Evolutionary conservation across 2,888 invertebrate species (phyloP).

Genomic region (Invenusta paracnida): DNA sequence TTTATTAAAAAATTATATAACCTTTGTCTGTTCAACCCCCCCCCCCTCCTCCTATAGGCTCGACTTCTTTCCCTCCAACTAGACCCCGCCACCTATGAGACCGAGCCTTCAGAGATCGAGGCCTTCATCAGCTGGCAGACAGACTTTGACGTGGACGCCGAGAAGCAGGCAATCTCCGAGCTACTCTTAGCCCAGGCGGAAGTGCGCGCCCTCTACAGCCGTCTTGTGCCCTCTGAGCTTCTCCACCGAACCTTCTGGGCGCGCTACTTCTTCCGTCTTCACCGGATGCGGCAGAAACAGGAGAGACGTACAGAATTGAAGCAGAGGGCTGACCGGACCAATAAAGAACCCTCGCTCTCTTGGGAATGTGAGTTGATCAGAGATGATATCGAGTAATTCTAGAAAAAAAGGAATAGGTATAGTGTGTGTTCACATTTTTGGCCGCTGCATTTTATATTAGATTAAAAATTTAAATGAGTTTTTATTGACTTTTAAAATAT

Average conservation of each 20-base stretch:
- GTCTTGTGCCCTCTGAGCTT: constrained; percentile 64
- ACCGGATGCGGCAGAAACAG: not conserved
- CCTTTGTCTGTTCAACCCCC: no score
- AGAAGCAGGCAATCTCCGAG: constrained; percentile 66
- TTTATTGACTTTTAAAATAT: no score
- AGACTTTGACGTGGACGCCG: constrained; percentile 63
- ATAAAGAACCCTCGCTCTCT: no score
- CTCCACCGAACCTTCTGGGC: constrained; percentile 24
- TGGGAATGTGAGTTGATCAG: no score
- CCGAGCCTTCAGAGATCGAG: constrained; percentile 51
- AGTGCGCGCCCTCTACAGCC: constrained; percentile 66
- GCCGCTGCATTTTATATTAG: no score
- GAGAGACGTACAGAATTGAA: not conserved
- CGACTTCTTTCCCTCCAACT: constrained; percentile 70
- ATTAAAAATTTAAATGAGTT: no score
- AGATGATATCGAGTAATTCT: no score
- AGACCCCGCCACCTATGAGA: constrained; percentile 70
- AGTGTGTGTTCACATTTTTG: no score
- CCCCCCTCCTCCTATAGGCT: no score
- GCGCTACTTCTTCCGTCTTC: constrained; percentile 16
- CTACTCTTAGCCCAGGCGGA: constrained; percentile 66
- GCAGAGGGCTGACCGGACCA: not conserved
- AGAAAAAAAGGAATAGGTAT: no score
- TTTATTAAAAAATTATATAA: no score
- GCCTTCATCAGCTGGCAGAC: constrained; percentile 67